Evolutionary conservation across 1,140 invertebrate species (phyloP), one percentile per base, ranked within the genome.

Genomic region (Pseudobourletiella spinata): DNA sequence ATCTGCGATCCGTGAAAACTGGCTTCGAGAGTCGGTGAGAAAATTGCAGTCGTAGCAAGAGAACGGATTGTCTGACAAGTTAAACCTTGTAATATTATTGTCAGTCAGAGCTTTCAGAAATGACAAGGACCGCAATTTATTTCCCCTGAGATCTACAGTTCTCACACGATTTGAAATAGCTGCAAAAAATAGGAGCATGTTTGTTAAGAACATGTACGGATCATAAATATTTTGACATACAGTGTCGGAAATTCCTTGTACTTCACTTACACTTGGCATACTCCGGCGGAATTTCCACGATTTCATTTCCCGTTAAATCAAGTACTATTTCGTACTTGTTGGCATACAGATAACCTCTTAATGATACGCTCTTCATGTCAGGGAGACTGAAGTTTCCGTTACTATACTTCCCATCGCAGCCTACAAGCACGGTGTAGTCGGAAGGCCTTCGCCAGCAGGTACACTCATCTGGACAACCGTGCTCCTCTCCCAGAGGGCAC

Each of bases 51-150:
- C 67, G 22, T 63, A 56, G 32, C 67, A 69, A 16, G 29, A 2
- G 43, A 69, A 69, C 11, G 32, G 54, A 50, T 69, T 69, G 8
- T 64, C 57, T 16, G 67, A 51, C 42, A 69, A 24, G 8, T 51
- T 55, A 56, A 69, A 64, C 44, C 42, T 59, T 25, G 63, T 65
- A n/a, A 61, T 48, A 42, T 65, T 65, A 28, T 68, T 68, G 16
- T 26, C 52, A 14, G 22, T 42, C 14, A 66, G 16, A 55, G 30
- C 20, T 32, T 39, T 61, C 6, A 66, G 55, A 15, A 59, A 66
- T 16, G 26, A 25, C 16, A 69, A 44, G 8, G 61, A 61, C 2
- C 22, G 29, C 3, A 69, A 28, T 0, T 56, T 44, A 32, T 65
- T 66, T 4, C 32, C 20, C 11, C 54, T 59, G 6, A 69, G 50